phyloP scores from a whole-genome alignment of 2,888 invertebrate genomes.

The Gnatocerus cornutus region DNA sequence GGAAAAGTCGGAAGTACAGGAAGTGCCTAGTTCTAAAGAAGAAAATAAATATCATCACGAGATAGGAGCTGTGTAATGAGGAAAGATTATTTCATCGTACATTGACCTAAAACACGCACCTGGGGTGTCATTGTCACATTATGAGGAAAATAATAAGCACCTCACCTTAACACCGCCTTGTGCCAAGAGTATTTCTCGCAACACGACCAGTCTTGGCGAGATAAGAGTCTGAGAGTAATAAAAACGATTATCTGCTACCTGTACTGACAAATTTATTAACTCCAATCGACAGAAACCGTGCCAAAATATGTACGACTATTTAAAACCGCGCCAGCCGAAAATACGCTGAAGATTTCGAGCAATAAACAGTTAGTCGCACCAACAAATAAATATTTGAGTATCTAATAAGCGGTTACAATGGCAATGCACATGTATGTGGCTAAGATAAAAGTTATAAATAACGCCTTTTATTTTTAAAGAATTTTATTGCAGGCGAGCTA shows the following conservation, averaged over 20 bases:
- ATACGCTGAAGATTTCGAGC: background rate
- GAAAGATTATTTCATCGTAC: conserved; percentile 42
- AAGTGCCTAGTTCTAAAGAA: conserved; percentile 34
- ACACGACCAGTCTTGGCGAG: background rate
- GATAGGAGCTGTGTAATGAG: conserved; percentile 38
- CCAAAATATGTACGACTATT: background rate
- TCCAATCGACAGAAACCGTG: too few relatives aligned
- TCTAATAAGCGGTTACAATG: conserved; percentile 36
- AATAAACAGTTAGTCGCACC: conserved; percentile 16
- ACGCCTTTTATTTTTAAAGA: conserved; percentile 37
- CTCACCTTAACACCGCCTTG: conserved; percentile 4
- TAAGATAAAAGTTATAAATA: conserved; percentile 41
- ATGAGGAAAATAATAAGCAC: conserved; percentile 33
- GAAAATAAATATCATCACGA: conserved; percentile 43
- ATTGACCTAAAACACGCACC: conserved; percentile 45
- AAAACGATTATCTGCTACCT: too few relatives aligned
- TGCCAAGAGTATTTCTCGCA: too few relatives aligned
- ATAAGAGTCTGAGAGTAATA: too few relatives aligned
- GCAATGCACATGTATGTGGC: conserved; percentile 24
- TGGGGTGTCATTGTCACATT: conserved; percentile 42
- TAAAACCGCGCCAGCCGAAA: background rate
- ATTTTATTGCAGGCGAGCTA: conserved; percentile 26
- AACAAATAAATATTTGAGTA: conserved; percentile 39
- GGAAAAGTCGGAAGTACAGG: conserved; percentile 45
- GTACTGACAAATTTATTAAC: too few relatives aligned